Percentiles rank a stretch among this genome's conserved stretches.
phyloP scores from a whole-genome alignment of 2,113 vertebrate species.

The Carollia perspicillata region DNA sequence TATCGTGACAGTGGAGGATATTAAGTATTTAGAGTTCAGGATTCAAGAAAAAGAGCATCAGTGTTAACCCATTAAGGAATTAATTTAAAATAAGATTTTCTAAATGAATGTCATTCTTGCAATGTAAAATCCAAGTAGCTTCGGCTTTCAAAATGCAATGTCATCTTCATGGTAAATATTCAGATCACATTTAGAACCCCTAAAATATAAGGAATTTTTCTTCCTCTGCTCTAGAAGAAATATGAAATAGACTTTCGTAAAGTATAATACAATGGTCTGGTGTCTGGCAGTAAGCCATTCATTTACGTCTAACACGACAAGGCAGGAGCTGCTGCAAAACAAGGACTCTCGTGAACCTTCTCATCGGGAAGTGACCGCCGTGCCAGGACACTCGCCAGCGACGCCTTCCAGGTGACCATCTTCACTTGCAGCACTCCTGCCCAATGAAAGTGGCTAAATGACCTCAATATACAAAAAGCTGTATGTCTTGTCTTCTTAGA shows the following conservation, averaged over 20 bases:
- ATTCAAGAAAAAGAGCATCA: neutral
- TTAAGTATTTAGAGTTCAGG: constrained; percentile 1
- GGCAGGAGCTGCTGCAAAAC: neutral
- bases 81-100: neutral
- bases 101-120: neutral
- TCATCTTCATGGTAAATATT: neutral
- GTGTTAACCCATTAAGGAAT: neutral
- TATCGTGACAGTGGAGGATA: neutral
- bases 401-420: neutral
- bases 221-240: neutral
- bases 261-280: neutral
- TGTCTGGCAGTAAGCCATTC: neutral
- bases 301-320: neutral
- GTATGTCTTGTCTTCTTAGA: too few relatives aligned
- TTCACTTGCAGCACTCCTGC: neutral
- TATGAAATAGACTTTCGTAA: neutral
- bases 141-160: neutral
- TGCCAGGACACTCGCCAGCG: neutral
- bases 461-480: neutral
- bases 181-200: neutral
- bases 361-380: neutral
- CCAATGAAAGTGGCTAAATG: neutral
- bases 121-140: neutral
- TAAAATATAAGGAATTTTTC: neutral
- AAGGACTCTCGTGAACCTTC: neutral